These are phyloP conservation scores for Eutolmus rufibarbis DNA, from an alignment of 2,888 invertebrate genomes.

Conservation along the genomic window DNA sequence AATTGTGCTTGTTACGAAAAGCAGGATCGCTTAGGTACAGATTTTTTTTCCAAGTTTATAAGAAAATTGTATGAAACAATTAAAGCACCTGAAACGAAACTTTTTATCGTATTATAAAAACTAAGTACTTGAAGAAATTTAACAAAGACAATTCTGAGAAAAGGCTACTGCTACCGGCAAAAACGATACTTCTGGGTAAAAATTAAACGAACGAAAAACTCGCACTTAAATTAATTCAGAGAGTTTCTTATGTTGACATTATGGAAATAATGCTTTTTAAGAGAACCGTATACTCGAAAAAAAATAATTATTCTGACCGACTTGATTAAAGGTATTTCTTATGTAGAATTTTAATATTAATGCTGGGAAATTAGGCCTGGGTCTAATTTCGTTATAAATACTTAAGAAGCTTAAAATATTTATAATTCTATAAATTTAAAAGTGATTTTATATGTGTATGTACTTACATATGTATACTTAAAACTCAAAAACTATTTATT, in stretches of 20 bases:
- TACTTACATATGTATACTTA: too few relatives aligned
- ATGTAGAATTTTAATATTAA: neutral
- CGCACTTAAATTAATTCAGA: neutral
- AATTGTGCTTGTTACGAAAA: neutral
- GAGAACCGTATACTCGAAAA: neutral
- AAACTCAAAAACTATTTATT: too few relatives aligned
- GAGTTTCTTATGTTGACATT: neutral
- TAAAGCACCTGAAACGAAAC: neutral
- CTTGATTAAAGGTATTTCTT: neutral
- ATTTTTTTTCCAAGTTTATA: neutral
- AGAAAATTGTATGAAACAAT: neutral
- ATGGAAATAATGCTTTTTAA: neutral
- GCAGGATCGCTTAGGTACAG: neutral
- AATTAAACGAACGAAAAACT: neutral
- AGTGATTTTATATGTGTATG: too few relatives aligned
- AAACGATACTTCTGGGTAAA: neutral
- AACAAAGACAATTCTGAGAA: neutral
- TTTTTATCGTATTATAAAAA: neutral
- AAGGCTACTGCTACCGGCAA: neutral
- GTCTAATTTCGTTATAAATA: too few relatives aligned
- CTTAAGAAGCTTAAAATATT: too few relatives aligned
- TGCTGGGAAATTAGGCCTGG: too few relatives aligned
- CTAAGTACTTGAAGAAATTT: neutral
- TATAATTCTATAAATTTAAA: too few relatives aligned
- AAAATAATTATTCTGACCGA: neutral